Conservation (phyloP, 2,888 invertebrate species). For the Argyresthia goedartella region DNA sequence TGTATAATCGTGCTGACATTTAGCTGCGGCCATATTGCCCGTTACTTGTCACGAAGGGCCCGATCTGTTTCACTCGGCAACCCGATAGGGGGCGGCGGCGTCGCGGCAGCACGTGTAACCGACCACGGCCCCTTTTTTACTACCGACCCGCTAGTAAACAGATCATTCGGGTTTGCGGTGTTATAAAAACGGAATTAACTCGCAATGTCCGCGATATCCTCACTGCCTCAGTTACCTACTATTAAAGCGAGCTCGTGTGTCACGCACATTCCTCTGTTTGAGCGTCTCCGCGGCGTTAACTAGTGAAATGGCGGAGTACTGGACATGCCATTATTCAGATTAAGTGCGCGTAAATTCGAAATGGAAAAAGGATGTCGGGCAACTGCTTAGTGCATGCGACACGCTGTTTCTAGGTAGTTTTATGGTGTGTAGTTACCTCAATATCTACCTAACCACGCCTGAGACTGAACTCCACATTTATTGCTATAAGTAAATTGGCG, state of each 20-base stretch:
- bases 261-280: conserved; percentile 41
- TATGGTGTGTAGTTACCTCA: too few species aligned
- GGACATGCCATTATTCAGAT: neutral
- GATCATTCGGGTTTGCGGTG: conserved; percentile 71
- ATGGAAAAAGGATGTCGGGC: neutral
- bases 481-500: too few species aligned
- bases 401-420: too few species aligned
- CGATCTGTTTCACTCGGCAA: conserved; percentile 65
- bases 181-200: conserved; percentile 71
- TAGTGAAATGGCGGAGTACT: neutral
- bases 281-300: conserved; percentile 26
- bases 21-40: conserved; percentile 9
- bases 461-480: too few species aligned
- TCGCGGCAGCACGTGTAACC: conserved; percentile 51
- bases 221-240: conserved; percentile 26
- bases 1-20: conserved; percentile 1
- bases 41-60: conserved; percentile 54
- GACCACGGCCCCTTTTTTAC: conserved; percentile 64
- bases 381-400: neutral
- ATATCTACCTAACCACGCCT: too few species aligned
- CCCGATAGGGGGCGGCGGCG: conserved; percentile 66
- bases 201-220: conserved; percentile 57
- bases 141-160: conserved; percentile 71
- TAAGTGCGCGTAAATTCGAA: neutral
- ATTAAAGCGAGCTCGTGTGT: conserved; percentile 42